These are phyloP conservation scores for Charadrius vociferus DNA, from an alignment of 2,113 vertebrate species.

Conservation along the genomic window DNA sequence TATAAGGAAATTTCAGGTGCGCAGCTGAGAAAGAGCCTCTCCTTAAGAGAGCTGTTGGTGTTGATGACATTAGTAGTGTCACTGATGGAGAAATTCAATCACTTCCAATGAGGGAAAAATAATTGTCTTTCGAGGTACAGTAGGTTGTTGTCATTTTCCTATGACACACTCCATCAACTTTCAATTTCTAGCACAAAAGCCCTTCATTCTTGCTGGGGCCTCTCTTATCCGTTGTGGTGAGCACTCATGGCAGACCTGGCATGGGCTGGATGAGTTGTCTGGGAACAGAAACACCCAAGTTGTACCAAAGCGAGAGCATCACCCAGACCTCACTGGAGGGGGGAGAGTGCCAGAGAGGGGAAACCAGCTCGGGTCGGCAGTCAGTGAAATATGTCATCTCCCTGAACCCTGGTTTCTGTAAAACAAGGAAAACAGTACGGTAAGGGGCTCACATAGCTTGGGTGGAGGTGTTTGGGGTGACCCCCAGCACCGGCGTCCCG, in stretches of 20 bases:
- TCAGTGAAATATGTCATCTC: not conserved
- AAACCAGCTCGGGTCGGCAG: not conserved
- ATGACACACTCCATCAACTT: constrained; percentile 69
- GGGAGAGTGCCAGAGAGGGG: not conserved
- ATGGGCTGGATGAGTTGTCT: not conserved
- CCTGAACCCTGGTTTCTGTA: not conserved
- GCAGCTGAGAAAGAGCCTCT: not conserved
- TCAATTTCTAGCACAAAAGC: constrained; percentile 64
- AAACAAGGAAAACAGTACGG: not conserved
- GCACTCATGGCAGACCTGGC: not conserved
- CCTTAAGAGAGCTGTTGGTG: constrained; percentile 19
- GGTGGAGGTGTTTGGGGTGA: not conserved
- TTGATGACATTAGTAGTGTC: not conserved
- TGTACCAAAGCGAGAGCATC: not conserved
- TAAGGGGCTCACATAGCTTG: not conserved
- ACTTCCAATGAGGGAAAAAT: constrained; percentile 67
- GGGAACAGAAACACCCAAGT: not conserved
- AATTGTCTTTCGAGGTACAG: constrained; percentile 64
- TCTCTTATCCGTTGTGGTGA: not conserved
- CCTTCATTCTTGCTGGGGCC: not conserved
- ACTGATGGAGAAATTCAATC: constrained; percentile 66
- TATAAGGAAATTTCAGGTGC: not conserved
- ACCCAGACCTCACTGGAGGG: not conserved
- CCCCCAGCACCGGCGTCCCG: fast-evolving
- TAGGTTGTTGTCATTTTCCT: constrained; percentile 65